Evolutionary conservation across 1,140 invertebrate species (phyloP), one percentile per base, ranked within the genome.

Genomic region (Bombus pyrosoma): DNA sequence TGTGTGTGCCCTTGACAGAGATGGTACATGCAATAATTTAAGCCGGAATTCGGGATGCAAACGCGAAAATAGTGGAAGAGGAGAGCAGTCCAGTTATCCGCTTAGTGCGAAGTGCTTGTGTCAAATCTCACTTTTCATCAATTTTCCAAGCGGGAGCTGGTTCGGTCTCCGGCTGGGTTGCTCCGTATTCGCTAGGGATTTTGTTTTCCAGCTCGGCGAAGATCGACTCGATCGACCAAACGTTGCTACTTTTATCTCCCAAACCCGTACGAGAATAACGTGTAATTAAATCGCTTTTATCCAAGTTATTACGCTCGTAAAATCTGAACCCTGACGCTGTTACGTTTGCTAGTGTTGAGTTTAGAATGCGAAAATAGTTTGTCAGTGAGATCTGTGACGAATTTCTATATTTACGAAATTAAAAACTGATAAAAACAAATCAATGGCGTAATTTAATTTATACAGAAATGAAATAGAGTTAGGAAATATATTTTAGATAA

Each of bases 91-190:
- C 68, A 74, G 71, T 85, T 91, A 91, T 91, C 87, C 85, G 89
- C 85, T 91, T 90, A 91, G 75, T 74, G 39, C 53, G 47, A 62
- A 74, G 62, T 74, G 82, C 88, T 83, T 79, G 72, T 80, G 88
- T 81, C 69, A 81, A 89, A 91, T 91, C 90, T 81, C 83, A 88
- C 90, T 91, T 91, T 91, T 91, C 90, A 89, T 91, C 89, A 89
- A 91, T 91, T 89, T 91, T 80, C 79, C 87, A 68, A 43, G 53
- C 84, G n/a, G 53, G 4, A 32, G n/a, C n/a, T 15, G 6, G 59
- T 37, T 10, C 8, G 32, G 57, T 64, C 81, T 41, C 34, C n/a
- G 72, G 25, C 34, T 34, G 3, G 22, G 5, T 28, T 34, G 13
- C 13, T 69, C 32, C 64, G 79, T 32, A 43, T 13, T 37, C 25